A percentile compares a stretch with the other conserved stretches of the same genome.
phyloP scores from a whole-genome alignment of 2,888 invertebrate species.

The Chalcis sispes region DNA sequence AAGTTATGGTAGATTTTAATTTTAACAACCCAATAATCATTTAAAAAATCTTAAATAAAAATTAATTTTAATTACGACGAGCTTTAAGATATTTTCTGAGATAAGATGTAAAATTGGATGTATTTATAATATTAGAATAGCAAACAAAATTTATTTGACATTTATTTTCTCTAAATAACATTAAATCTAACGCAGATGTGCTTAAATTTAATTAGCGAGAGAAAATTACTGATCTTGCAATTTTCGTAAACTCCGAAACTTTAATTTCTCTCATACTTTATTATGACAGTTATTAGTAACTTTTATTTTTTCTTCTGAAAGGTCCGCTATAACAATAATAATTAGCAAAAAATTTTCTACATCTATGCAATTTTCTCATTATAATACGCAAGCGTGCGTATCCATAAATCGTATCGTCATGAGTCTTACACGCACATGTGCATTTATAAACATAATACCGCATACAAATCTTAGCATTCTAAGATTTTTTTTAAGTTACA shows the following conservation, averaged over 20 bases:
- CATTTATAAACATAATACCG: too few species aligned
- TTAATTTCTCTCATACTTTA: slow-evolving; percentile 13
- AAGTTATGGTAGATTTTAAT: too few species aligned
- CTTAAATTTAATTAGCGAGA: neutral
- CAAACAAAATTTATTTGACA: neutral
- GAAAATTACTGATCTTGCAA: slow-evolving; percentile 1
- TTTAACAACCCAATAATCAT: too few species aligned
- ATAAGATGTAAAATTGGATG: too few species aligned
- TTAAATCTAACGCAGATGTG: neutral
- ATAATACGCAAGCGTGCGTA: neutral
- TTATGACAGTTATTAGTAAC: slow-evolving; percentile 28
- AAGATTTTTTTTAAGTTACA: too few species aligned
- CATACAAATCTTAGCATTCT: too few species aligned
- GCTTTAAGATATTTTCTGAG: too few species aligned
- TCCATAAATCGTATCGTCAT: neutral
- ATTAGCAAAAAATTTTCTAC: slow-evolving; percentile 15
- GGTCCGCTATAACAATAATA: slow-evolving; percentile 19
- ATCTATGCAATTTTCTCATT: slow-evolving; percentile 24
- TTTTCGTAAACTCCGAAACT: slow-evolving; percentile 14
- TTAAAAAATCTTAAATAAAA: too few species aligned
- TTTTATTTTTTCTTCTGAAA: slow-evolving; percentile 23
- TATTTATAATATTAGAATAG: slow-evolving; percentile 10
- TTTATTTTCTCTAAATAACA: slow-evolving; percentile 17
- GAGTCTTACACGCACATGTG: too few species aligned
- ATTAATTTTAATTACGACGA: neutral